phyloP scores from a whole-genome alignment of 1,140 invertebrate genomes.

The Panulirus ornatus region DNA sequence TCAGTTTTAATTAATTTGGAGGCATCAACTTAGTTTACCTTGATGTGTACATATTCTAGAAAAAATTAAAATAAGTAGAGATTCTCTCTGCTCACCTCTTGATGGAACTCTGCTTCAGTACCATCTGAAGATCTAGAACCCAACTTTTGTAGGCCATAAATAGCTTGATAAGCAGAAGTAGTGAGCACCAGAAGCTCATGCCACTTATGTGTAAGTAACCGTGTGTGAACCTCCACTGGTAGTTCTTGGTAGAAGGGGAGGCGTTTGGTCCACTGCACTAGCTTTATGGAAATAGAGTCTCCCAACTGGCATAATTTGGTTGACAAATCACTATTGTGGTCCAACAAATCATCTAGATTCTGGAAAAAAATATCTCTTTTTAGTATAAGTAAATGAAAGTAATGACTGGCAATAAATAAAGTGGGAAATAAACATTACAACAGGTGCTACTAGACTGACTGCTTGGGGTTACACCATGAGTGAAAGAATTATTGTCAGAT shows the following conservation, averaged over 20 bases:
- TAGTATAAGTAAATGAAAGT: no score
- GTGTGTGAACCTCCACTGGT: conserved; percentile 94
- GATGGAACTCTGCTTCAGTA: conserved; percentile 85
- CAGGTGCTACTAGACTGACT: no score
- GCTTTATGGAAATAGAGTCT: conserved; percentile 96
- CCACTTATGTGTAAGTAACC: conserved; percentile 97
- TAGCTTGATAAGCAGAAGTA: conserved; percentile 94
- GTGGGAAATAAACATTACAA: no score
- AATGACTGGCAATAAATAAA: no score
- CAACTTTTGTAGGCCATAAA: conserved; percentile 85
- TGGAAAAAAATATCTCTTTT: conserved; percentile 80
- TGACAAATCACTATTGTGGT: conserved; percentile 92
- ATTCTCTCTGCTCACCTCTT: conserved; percentile 87
- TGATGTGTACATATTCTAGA: no score
- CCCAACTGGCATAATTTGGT: conserved; percentile 96
- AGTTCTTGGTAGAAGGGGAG: conserved; percentile 97
- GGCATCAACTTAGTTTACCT: no score
- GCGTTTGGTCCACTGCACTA: conserved; percentile 98
- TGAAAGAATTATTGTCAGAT: no score
- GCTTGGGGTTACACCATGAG: no score
- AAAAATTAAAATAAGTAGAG: no score
- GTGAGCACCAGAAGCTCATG: conserved; percentile 96
- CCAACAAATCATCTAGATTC: conserved; percentile 93
- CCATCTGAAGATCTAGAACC: conserved; percentile 79
- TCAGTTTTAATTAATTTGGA: no score